phyloP scores from a whole-genome alignment of 2,113 vertebrate genomes.

The Notiomystis cincta region DNA sequence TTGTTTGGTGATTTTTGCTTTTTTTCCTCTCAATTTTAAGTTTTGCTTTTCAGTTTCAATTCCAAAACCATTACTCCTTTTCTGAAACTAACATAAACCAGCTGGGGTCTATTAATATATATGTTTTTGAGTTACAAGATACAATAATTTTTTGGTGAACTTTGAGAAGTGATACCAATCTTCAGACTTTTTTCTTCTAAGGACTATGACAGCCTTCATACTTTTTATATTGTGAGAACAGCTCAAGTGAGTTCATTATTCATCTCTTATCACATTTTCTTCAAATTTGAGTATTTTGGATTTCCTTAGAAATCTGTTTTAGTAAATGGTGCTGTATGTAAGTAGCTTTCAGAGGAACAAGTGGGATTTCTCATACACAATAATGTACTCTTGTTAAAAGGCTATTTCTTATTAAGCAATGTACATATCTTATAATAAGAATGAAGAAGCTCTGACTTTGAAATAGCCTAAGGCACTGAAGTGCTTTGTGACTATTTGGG shows the following conservation, averaged over 20 bases:
- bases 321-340: neutral
- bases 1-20: neutral
- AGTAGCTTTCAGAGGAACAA: neutral
- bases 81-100: neutral
- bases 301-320: neutral
- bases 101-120: neutral
- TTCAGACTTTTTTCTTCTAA: neutral
- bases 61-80: neutral
- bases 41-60: neutral
- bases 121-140: neutral
- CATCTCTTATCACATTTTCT: neutral
- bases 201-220: neutral
- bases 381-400: neutral
- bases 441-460: neutral
- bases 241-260: neutral
- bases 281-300: neutral
- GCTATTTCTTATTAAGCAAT: conserved; percentile 13
- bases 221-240: neutral
- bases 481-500: neutral
- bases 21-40: neutral
- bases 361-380: neutral
- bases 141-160: neutral
- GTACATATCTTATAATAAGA: conserved; percentile 16
- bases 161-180: neutral
- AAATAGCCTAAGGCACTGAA: conserved; percentile 40